phyloP scores from a whole-genome alignment of 1,140 invertebrate species.

The Drosophila fuyamai region DNA sequence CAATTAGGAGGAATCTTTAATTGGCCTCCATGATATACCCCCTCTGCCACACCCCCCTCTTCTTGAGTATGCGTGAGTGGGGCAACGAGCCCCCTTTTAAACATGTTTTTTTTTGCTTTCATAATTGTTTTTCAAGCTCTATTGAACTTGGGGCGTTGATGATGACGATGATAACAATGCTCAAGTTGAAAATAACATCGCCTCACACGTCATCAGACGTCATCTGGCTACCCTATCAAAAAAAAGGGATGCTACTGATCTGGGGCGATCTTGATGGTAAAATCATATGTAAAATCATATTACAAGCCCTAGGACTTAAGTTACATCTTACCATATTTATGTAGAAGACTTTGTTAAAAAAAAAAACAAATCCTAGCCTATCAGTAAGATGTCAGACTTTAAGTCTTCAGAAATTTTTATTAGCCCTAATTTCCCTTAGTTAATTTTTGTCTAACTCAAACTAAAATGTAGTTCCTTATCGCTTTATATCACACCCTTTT shows the following conservation, averaged over 20 bases:
- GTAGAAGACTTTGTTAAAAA: too few relatives aligned
- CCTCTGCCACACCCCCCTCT: slow-evolving; percentile 4
- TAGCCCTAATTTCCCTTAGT: too few relatives aligned
- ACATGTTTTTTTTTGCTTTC: slow-evolving; percentile 32
- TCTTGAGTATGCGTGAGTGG: slow-evolving; percentile 5
- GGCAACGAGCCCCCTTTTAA: slow-evolving; percentile 71
- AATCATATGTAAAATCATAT: too few relatives aligned
- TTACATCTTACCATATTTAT: too few relatives aligned
- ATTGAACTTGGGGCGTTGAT: slow-evolving; percentile 62
- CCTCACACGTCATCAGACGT: slow-evolving; percentile 60
- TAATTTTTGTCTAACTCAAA: too few relatives aligned
- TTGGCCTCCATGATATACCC: slow-evolving; percentile 48
- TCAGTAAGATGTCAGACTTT: too few relatives aligned
- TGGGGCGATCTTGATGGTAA: neutral
- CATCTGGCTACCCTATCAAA: slow-evolving; percentile 14
- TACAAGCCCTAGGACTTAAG: too few relatives aligned
- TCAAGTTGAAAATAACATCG: slow-evolving; percentile 62
- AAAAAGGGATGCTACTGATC: neutral
- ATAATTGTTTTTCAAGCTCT: slow-evolving; percentile 78
- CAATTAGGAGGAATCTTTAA: slow-evolving; percentile 73
- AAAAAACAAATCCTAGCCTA: too few relatives aligned
- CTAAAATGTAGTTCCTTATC: too few relatives aligned
- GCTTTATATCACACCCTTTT: too few relatives aligned
- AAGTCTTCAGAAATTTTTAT: too few relatives aligned
- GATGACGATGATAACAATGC: slow-evolving; percentile 47